Percentiles rank a stretch among this genome's conserved stretches.
Conservation (phyloP, 2,888 invertebrate genomes). For the Cephus pulcher region DNA sequence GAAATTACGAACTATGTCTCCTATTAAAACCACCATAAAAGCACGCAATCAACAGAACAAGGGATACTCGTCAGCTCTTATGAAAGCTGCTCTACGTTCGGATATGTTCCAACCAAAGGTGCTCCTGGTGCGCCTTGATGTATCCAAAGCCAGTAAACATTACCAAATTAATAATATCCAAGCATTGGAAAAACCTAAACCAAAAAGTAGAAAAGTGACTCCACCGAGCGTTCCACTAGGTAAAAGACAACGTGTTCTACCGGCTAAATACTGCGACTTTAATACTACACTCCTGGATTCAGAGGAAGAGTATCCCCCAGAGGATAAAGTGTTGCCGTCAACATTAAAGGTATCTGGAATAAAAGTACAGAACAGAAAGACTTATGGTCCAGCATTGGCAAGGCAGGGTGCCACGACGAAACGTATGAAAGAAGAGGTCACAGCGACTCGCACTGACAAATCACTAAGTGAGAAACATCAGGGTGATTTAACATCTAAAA, state of each 20-base stretch:
- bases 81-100: slow-evolving; percentile 48
- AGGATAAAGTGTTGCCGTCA: background rate
- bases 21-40: background rate
- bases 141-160: slow-evolving; percentile 33
- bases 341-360: background rate
- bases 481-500: slow-evolving; percentile 17
- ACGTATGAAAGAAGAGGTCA: background rate
- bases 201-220: slow-evolving; percentile 26
- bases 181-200: slow-evolving; percentile 23
- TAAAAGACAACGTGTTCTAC: slow-evolving; percentile 43
- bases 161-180: slow-evolving; percentile 42
- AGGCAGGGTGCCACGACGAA: background rate
- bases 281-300: slow-evolving; percentile 38
- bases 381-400: slow-evolving; percentile 6
- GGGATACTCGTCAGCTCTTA: slow-evolving; percentile 43
- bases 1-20: slow-evolving; percentile 19
- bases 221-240: slow-evolving; percentile 36
- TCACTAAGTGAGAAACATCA: slow-evolving; percentile 16
- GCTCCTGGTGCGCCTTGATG: slow-evolving; percentile 43
- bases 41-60: slow-evolving; percentile 17
- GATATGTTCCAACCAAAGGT: slow-evolving; percentile 57
- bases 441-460: background rate
- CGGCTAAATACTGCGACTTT: slow-evolving; percentile 48
- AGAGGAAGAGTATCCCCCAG: background rate
- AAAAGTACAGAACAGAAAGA: slow-evolving; percentile 3